phyloP scores from a whole-genome alignment of 2,797 vertebrate species.

The Oreochromis mossambicus region DNA sequence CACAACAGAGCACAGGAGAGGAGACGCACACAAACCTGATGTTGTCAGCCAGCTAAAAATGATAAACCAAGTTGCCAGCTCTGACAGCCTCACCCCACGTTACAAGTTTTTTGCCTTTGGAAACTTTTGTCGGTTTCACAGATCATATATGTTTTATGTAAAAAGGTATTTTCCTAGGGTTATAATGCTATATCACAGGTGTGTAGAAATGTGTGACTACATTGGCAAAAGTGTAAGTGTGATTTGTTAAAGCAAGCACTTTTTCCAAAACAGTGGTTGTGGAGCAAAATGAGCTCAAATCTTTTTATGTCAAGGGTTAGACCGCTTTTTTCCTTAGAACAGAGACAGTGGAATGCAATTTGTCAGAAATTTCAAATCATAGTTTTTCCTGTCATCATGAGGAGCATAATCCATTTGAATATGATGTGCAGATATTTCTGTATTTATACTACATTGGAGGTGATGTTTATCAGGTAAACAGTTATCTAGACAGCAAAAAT shows the following conservation, averaged over 20 bases:
- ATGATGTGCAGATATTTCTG: neutral
- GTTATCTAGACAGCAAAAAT: neutral
- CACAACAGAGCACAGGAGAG: neutral
- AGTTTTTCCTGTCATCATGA: neutral
- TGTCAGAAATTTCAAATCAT: neutral
- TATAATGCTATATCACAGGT: neutral
- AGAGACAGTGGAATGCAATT: neutral
- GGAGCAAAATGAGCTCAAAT: neutral
- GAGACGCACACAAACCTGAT: neutral
- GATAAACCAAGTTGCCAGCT: neutral
- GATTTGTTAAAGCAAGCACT: neutral
- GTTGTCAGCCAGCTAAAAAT: neutral
- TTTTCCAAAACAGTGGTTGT: neutral
- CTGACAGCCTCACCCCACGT: neutral
- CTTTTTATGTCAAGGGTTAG: fast-evolving
- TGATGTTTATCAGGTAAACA: neutral
- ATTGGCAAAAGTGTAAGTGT: neutral
- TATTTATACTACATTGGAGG: neutral
- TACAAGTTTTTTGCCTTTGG: neutral
- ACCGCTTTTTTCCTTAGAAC: neutral
- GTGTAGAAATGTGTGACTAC: neutral
- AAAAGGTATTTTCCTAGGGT: neutral
- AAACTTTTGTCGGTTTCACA: neutral
- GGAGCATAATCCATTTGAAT: neutral
- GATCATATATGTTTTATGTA: neutral